Evolutionary conservation across 64 coral and sea anemone genomes (phyloP), one percentile per base, ranked within the genome.

Genomic region (Pocillopora verrucosa): DNA sequence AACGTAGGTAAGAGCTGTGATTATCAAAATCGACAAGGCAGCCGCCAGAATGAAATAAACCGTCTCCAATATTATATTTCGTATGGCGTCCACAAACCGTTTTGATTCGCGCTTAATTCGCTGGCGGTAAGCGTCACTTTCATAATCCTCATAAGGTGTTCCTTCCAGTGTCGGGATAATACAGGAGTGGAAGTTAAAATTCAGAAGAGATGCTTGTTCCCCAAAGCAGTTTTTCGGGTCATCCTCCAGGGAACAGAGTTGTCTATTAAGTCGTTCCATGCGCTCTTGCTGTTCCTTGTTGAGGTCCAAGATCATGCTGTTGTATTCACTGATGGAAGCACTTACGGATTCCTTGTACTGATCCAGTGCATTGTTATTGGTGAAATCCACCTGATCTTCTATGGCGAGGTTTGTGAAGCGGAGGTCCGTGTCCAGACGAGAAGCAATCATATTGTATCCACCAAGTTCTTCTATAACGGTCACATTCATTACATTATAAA

Each of bases 391-490:
- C 61, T 90, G 89, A 58, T 94, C 93, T 19, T 67, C 58, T 11
- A 90, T 91, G 4, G 89, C 93, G 17, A 74, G 24, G 64, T 94
- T 94, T 16, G 93, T 94, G 25, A 94, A 94, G 45, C 63, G 78
- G 34, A 30, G 62, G 56, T 94, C 89, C 1, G 93, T 79, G 34
- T 94, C 93, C 22, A 94, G 88, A 24, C 84, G 37, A 57, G 89
- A 89, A 16, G 93, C 61, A 1, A 91, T 80, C 25, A 91, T 35
- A 51, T 57, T 61, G 36, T 87, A 94, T 2, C 93, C 93, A 9
- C 93, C 93, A 3, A 94, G 24, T 56, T 91, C 93, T 65, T 94
- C 93, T 4, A 94, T 94, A 65, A 94, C 89, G 7, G 83, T 87
- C 22, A 94, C 89, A 68, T 94, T 94, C 74, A 94, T 91, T 0